Conservation (phyloP, 1,140 invertebrate species). For the Drosophila equinoxialis region DNA sequence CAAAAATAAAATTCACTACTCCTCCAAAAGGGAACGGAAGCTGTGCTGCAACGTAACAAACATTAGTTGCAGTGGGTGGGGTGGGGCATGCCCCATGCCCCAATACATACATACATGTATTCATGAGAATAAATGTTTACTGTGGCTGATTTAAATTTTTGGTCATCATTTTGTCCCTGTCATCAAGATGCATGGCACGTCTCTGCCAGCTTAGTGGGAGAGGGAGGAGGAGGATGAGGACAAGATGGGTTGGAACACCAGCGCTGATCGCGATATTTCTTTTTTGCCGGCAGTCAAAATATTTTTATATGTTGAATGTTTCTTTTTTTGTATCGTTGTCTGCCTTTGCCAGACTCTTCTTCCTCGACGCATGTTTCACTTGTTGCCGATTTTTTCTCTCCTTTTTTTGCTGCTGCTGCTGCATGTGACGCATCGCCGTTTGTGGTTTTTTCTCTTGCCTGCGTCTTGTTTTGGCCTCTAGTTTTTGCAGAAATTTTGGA, state of each 20-base stretch:
- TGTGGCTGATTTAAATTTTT: constrained; percentile 17
- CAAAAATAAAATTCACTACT: no score
- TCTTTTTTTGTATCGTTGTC: constrained; percentile 22
- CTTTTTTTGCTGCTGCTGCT: constrained; percentile 33
- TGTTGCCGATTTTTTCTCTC: constrained; percentile 49
- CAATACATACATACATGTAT: no score
- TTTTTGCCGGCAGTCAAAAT: constrained; percentile 64
- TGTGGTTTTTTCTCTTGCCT: neutral
- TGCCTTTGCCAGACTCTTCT: constrained; percentile 26
- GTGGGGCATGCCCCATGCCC: no score
- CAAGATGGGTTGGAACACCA: constrained; percentile 34
- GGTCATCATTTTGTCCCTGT: constrained; percentile 40
- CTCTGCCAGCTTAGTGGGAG: neutral
- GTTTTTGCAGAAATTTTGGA: constrained; percentile 72
- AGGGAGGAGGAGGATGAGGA: neutral
- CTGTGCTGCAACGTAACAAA: constrained; percentile 10
- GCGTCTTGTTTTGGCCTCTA: constrained; percentile 33
- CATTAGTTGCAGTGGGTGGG: neutral
- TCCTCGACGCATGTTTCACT: constrained; percentile 55
- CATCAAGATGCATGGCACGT: constrained; percentile 57
- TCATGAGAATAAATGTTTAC: no score
- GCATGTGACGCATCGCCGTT: constrained; percentile 72
- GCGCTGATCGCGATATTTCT: constrained; percentile 31
- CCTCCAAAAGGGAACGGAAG: neutral
- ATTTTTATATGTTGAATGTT: constrained; percentile 58